Conservation (phyloP, 1,140 invertebrate species). For the Physella acuta region DNA sequence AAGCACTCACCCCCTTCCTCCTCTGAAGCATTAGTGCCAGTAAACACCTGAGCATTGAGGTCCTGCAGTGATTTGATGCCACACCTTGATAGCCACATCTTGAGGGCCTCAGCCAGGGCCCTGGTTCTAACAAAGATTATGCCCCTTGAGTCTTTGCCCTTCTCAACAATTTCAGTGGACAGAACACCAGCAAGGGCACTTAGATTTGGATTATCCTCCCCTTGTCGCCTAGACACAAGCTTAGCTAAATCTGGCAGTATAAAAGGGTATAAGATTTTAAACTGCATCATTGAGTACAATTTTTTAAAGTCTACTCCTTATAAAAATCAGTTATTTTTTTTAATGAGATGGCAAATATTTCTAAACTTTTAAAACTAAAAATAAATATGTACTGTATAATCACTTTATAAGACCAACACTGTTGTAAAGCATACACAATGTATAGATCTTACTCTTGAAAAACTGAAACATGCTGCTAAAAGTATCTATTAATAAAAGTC, state of each 20-base stretch:
- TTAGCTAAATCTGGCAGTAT: conserved; percentile 10
- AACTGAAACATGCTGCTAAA: no score
- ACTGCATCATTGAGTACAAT: no score
- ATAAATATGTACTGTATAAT: no score
- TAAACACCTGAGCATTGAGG: conserved; percentile 27
- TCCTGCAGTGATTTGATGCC: conserved; percentile 13
- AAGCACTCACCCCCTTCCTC: conserved; percentile 32
- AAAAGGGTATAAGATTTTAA: no score
- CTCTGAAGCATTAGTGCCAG: conserved; percentile 28
- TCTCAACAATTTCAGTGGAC: conserved; percentile 3
- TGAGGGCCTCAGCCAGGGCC: conserved; percentile 27
- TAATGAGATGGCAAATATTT: no score
- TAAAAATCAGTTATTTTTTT: no score
- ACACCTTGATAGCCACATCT: conserved; percentile 25
- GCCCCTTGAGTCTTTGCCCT: conserved; percentile 20
- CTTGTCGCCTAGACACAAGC: neutral
- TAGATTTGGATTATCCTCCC: conserved; percentile 28
- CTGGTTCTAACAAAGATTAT: conserved; percentile 36
- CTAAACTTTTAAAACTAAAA: no score
- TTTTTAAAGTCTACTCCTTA: no score
- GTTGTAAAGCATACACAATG: no score
- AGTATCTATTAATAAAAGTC: no score
- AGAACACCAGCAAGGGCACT: conserved; percentile 16
- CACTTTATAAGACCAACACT: no score
- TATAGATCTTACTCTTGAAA: no score